Conservation (phyloP, 1,140 invertebrate genomes). For the Aphaenogaster floridana region DNA sequence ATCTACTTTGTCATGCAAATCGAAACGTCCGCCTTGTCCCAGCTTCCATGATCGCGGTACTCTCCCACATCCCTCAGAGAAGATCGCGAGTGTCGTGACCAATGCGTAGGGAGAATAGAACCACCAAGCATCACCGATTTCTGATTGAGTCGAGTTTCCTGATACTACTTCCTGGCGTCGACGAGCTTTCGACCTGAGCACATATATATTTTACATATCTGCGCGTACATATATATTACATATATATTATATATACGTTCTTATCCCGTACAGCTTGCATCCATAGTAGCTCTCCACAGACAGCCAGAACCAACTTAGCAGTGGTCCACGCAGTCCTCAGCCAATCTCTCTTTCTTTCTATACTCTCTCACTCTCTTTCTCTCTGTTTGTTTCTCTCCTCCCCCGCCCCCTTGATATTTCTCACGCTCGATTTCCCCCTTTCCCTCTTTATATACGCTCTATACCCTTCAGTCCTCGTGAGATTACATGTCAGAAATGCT, state of each 20-base stretch:
- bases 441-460: constrained; percentile 7
- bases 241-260: constrained; percentile 41
- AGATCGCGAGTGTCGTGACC: constrained; percentile 62
- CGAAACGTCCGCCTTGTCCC: neutral
- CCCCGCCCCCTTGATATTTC: constrained; percentile 39
- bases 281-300: constrained; percentile 53
- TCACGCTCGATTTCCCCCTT: constrained; percentile 46
- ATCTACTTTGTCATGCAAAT: neutral
- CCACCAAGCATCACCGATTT: constrained; percentile 3
- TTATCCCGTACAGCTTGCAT: constrained; percentile 49
- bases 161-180: constrained; percentile 21
- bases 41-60: neutral
- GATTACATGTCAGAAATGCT: constrained; percentile 43
- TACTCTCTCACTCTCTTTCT: constrained; percentile 45
- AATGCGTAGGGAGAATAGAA: constrained; percentile 47
- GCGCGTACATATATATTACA: constrained; percentile 41
- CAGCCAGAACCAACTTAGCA: constrained; percentile 80
- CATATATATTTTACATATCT: constrained; percentile 12
- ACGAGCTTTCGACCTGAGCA: constrained; percentile 36
- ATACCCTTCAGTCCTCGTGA: constrained; percentile 4
- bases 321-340: constrained; percentile 85
- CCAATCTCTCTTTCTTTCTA: constrained; percentile 70
- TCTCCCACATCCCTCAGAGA: constrained; percentile 4
- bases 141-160: constrained; percentile 25
- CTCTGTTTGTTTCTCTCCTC: constrained; percentile 12